Conservation (phyloP, 2,888 invertebrate species). For the Tyria jacobaeae region DNA sequence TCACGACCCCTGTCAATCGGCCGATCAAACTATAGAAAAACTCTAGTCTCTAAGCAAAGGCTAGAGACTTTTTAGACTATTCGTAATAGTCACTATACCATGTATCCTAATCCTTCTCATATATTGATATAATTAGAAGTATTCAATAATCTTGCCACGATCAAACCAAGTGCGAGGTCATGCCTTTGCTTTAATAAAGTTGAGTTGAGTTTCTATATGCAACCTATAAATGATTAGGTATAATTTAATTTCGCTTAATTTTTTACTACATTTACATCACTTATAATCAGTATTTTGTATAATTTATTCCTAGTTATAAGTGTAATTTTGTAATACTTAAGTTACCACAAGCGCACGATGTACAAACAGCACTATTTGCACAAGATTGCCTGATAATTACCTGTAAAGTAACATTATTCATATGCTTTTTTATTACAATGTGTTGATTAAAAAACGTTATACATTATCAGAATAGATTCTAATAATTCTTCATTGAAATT, state of each 20-base stretch:
- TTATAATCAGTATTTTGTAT: slow-evolving; percentile 50
- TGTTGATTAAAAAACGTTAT: slow-evolving; percentile 1
- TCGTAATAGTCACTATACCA: too few relatives aligned
- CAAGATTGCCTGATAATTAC: slow-evolving; percentile 24
- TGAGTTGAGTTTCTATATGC: too few relatives aligned
- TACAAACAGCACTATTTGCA: slow-evolving; percentile 41
- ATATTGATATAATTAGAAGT: too few relatives aligned
- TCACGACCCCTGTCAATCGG: too few relatives aligned
- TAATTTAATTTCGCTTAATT: slow-evolving; percentile 39
- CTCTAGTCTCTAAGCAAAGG: too few relatives aligned
- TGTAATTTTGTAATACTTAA: slow-evolving; percentile 39
- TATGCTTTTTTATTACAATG: slow-evolving; percentile 14
- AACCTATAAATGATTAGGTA: neutral
- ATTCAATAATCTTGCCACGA: neutral
- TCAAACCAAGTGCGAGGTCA: neutral
- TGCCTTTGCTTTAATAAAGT: neutral
- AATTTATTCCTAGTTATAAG: slow-evolving; percentile 43
- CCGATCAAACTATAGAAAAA: too few relatives aligned
- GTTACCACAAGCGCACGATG: slow-evolving; percentile 45
- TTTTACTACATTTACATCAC: slow-evolving; percentile 43
- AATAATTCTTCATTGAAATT: neutral
- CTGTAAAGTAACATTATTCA: slow-evolving; percentile 25
- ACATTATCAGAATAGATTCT: neutral
- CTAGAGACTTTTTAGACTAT: too few relatives aligned
- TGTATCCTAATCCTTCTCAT: too few relatives aligned